phyloP scores from a whole-genome alignment of 92 coral and sea anemone genomes.

The Phenganax stokvisi region DNA sequence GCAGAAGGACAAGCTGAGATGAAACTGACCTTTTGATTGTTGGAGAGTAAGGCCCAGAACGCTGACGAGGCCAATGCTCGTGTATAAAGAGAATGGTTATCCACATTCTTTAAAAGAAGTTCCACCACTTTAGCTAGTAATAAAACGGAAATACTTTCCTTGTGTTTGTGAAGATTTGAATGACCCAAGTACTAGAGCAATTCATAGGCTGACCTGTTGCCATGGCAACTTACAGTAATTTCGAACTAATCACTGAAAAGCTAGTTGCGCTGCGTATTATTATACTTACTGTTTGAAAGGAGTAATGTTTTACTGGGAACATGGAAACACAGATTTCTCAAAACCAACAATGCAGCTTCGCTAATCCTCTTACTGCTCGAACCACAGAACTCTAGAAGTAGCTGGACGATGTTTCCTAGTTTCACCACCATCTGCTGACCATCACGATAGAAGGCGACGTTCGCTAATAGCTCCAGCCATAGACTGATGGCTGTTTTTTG shows the following conservation, averaged over 20 bases:
- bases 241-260: too few species aligned
- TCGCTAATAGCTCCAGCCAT: constrained; percentile 78
- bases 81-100: constrained; percentile 47
- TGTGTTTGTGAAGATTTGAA: too few species aligned
- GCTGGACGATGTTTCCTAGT: constrained; percentile 54
- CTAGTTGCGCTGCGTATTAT: too few species aligned
- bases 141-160: neutral
- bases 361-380: constrained; percentile 50
- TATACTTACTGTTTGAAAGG: constrained; percentile 67
- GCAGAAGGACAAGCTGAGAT: neutral
- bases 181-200: too few species aligned
- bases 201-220: too few species aligned
- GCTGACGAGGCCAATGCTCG: constrained; percentile 79
- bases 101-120: constrained; percentile 57
- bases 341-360: constrained; percentile 72
- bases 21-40: constrained; percentile 74
- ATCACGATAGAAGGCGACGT: constrained; percentile 76
- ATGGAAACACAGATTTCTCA: constrained; percentile 90
- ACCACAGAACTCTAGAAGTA: constrained; percentile 64
- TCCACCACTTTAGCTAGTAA: constrained; percentile 60
- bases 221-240: too few species aligned
- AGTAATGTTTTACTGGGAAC: constrained; percentile 74
- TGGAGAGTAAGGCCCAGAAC: constrained; percentile 69
- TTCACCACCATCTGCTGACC: constrained; percentile 89
- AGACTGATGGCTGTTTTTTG: constrained; percentile 56